Evolutionary conservation across 1,140 invertebrate species (phyloP).

Genomic region (Argopecten irradians): DNA sequence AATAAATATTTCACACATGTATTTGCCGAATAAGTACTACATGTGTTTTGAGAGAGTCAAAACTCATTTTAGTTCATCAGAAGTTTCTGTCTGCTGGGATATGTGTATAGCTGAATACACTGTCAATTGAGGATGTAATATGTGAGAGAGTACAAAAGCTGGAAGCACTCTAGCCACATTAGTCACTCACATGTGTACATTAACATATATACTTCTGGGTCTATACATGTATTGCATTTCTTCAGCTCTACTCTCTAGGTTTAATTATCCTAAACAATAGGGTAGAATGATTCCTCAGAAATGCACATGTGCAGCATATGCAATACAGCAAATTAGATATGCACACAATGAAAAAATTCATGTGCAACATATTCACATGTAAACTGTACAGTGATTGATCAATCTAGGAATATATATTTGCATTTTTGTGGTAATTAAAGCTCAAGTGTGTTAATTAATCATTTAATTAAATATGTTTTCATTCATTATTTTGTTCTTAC

Average conservation of each 20-base stretch:
- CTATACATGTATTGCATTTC: background rate
- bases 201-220: too few species aligned
- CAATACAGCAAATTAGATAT: background rate
- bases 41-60: background rate
- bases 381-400: too few species aligned
- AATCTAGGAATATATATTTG: too few species aligned
- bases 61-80: background rate
- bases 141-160: background rate
- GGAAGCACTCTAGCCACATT: background rate
- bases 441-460: too few species aligned
- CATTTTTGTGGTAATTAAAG: too few species aligned
- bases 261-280: background rate
- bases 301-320: background rate
- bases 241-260: background rate
- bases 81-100: background rate
- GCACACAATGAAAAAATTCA: background rate
- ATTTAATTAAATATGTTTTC: too few species aligned
- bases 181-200: too few species aligned
- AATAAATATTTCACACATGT: background rate
- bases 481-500: too few species aligned
- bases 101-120: background rate
- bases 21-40: background rate
- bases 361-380: too few species aligned
- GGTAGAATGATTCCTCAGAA: background rate
- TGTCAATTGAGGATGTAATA: background rate